Conservation (phyloP, 2,113 vertebrate species). For the Protobothrops mucrosquamatus region DNA sequence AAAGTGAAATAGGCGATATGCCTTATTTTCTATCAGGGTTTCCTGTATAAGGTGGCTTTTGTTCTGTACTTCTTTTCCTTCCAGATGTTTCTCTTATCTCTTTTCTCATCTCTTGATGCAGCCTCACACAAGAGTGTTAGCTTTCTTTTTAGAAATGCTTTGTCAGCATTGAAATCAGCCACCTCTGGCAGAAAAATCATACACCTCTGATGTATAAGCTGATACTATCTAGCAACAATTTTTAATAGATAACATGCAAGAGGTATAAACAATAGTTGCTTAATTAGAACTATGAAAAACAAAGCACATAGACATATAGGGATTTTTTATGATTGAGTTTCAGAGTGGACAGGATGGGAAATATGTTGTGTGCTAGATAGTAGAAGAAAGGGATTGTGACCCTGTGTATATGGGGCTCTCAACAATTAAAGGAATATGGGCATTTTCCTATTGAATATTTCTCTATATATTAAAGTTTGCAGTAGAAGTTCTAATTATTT, state of each 20-base stretch:
- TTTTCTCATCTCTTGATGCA: not conserved
- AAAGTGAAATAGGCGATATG: not conserved
- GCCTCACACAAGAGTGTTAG: not conserved
- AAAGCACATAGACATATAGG: not conserved
- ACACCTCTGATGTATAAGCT: not conserved
- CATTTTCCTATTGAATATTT: not conserved
- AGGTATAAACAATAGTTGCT: not conserved
- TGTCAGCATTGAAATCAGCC: not conserved
- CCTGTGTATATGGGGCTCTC: not conserved
- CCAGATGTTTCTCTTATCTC: not conserved
- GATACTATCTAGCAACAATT: not conserved
- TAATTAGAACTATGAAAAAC: not conserved
- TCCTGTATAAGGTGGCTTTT: not conserved
- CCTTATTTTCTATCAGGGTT: not conserved
- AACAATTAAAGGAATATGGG: not conserved
- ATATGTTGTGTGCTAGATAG: not conserved
- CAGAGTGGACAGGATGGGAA: not conserved
- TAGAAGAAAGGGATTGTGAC: not conserved
- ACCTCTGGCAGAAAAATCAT: not conserved
- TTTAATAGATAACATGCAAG: not conserved
- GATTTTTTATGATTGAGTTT: not conserved
- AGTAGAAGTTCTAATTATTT: not conserved
- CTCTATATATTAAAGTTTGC: not conserved
- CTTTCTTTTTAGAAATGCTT: not conserved
- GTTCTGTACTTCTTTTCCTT: not conserved